Conservation (phyloP, 2,797 vertebrate genomes). For the Sebastes paucispinis region DNA sequence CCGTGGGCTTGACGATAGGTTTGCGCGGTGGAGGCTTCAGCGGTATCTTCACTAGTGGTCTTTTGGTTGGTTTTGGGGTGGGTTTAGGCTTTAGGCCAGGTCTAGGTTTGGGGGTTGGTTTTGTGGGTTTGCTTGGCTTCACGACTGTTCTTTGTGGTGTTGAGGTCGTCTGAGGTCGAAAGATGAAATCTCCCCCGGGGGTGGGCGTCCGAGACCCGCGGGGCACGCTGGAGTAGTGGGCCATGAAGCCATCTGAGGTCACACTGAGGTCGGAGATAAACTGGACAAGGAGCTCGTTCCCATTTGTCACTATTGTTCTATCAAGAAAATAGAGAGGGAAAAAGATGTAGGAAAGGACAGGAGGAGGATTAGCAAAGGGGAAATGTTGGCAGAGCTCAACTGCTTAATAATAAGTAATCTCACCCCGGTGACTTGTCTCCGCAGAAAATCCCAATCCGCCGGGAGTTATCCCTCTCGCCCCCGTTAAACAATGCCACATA, state of each 20-base stretch:
- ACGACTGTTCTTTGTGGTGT: conserved; percentile 16
- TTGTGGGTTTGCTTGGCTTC: conserved; percentile 46
- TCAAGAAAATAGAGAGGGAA: conserved; percentile 4
- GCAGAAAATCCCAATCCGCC: conserved; percentile 89
- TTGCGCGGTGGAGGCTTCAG: conserved; percentile 53
- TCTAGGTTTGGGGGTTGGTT: conserved; percentile 55
- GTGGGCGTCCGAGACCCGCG: conserved; percentile 75
- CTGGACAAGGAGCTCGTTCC: conserved; percentile 90
- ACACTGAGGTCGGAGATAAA: conserved; percentile 94
- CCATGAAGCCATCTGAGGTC: conserved; percentile 90
- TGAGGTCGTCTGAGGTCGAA: conserved; percentile 61
- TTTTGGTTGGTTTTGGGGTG: conserved; percentile 45
- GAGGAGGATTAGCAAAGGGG: background rate
- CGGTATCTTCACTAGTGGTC: conserved; percentile 47
- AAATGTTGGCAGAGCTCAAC: background rate
- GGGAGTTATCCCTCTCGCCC: conserved; percentile 84
- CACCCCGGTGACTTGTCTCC: conserved; percentile 86
- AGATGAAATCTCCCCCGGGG: conserved; percentile 71
- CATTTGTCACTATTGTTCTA: conserved; percentile 84
- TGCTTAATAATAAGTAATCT: conserved; percentile 44
- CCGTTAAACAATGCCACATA: conserved; percentile 92
- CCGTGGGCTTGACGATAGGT: conserved; percentile 43
- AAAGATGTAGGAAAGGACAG: background rate
- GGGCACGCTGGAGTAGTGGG: conserved; percentile 81
- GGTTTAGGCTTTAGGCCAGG: conserved; percentile 32